Base-by-base conservation (phyloP, 1,140 invertebrate genomes). In the Cherax quadricarinatus region DNA sequence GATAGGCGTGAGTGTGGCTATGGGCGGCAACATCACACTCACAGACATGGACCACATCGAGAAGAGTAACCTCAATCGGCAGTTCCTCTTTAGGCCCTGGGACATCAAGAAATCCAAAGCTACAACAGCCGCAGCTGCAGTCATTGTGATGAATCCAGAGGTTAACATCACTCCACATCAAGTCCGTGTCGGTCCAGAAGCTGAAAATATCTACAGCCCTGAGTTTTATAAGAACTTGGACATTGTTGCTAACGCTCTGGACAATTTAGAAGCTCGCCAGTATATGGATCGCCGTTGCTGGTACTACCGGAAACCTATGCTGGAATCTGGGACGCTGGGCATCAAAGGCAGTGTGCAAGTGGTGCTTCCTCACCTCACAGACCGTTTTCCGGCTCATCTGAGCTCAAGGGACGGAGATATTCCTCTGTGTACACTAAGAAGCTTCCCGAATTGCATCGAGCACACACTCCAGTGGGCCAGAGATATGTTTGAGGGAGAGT, bases 31-130 rank as follows among this genome's bases (percentile, higher is more conserved):
- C 12, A 96, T 99, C 6, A 97, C 96, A 66, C 97, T 99, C n/a
- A 99, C 99, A 51, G 99, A 99, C 94, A 99, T 99, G 99, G 99
- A 99, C 96, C 96, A 98, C 83, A 99, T 99, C 94, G 99, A 99
- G 95, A 99, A 99, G 95, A 99, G 98, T 18, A 99, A 99, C 96
- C 96, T 99, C 86, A 99, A 99, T 96, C 96, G 99, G 89, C 99
- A 99, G 95, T 99, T 99, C 95, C 96, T 99, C 7, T 99, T 99
- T 96, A 96, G 99, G 92, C 97, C 98, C 1, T 96, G 97, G 87
- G 98, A 99, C 96, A 98, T 99, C 18, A 98, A 99, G 95, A 97
- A 97, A 95, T 96, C 98, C 7, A 99, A 99, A 95, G 97, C 98
- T 5, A 96, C 96, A 30, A 98, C 97, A 18, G 99, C 99, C 83